phyloP scores from a whole-genome alignment of 2,797 vertebrate species.

The Rachycentron canadum region DNA sequence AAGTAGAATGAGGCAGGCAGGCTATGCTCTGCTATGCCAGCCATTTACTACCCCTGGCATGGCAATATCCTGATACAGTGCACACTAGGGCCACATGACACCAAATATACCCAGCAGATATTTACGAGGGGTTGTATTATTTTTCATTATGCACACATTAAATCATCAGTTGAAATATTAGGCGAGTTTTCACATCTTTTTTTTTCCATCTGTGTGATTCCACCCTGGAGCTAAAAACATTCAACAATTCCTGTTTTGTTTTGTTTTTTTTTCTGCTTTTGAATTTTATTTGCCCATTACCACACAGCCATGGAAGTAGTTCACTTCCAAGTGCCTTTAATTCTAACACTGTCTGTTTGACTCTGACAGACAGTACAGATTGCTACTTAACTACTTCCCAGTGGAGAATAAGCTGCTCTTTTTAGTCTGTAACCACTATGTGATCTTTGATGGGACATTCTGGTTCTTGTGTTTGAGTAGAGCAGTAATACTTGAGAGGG shows the following conservation, averaged over 20 bases:
- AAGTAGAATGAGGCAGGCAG: slow-evolving; percentile 54
- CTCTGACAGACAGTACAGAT: slow-evolving; percentile 32
- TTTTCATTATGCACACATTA: slow-evolving; percentile 79
- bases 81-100: slow-evolving; percentile 66
- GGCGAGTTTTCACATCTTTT: not conserved
- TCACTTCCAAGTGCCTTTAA: slow-evolving; percentile 61
- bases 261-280: slow-evolving; percentile 44
- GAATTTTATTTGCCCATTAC: slow-evolving; percentile 65
- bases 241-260: slow-evolving; percentile 55
- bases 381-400: slow-evolving; percentile 31
- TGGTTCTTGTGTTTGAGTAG: slow-evolving; percentile 27
- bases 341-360: slow-evolving; percentile 39
- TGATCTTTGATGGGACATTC: slow-evolving; percentile 38
- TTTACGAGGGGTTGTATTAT: slow-evolving; percentile 76
- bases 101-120: slow-evolving; percentile 63
- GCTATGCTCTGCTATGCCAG: slow-evolving; percentile 56
- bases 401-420: slow-evolving; percentile 17
- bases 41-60: slow-evolving; percentile 68
- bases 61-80: slow-evolving; percentile 54
- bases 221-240: slow-evolving; percentile 48
- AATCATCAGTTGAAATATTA: slow-evolving; percentile 72
- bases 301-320: slow-evolving; percentile 51
- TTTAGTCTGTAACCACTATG: slow-evolving; percentile 16
- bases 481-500: slow-evolving; percentile 25
- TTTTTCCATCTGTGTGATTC: slow-evolving; percentile 48